Percentiles rank a stretch among this genome's conserved stretches.
These are phyloP conservation scores for Echiichthys vipera DNA, from an alignment of 2,797 vertebrate species.

Conservation along the genomic window DNA sequence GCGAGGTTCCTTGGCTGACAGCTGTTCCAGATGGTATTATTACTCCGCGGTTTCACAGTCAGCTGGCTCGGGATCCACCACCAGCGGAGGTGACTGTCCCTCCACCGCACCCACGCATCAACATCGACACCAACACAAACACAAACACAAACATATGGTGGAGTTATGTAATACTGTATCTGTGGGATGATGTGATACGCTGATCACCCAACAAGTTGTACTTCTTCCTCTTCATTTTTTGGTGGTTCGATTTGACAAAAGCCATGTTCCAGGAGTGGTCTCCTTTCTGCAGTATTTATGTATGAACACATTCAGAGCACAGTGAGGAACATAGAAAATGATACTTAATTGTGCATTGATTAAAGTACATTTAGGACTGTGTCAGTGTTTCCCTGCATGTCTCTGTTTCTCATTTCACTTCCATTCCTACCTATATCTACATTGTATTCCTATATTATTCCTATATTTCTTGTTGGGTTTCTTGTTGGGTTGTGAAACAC, in stretches of 20 bases:
- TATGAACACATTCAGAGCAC: constrained; percentile 26
- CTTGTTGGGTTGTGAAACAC: too few species aligned
- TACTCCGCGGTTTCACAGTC: constrained; percentile 54
- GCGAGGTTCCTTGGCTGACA: constrained; percentile 70
- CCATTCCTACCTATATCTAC: too few species aligned
- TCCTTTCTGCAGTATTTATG: background rate
- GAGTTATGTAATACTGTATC: constrained; percentile 57
- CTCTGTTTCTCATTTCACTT: too few species aligned
- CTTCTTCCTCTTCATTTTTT: background rate
- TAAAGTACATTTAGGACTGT: background rate
- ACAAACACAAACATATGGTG: too few species aligned
- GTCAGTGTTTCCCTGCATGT: background rate
- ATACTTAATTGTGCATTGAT: background rate
- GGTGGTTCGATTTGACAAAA: background rate
- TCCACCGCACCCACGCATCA: constrained; percentile 31
- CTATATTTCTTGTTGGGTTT: too few species aligned
- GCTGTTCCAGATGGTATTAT: constrained; percentile 79
- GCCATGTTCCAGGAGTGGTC: background rate
- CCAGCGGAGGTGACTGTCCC: constrained; percentile 52
- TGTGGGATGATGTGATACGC: constrained; percentile 15
- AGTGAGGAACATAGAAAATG: constrained; percentile 2
- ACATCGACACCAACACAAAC: constrained; percentile 62
- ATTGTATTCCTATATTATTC: too few species aligned
- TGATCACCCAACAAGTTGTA: constrained; percentile 20
- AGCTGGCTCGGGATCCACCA: constrained; percentile 61